A percentile compares a stretch with the other conserved stretches of the same genome.
These are phyloP conservation scores for Hydra vulgaris DNA, from an alignment of 30 jellyfish, hydroid and myxozoan species.

Conservation along the genomic window DNA sequence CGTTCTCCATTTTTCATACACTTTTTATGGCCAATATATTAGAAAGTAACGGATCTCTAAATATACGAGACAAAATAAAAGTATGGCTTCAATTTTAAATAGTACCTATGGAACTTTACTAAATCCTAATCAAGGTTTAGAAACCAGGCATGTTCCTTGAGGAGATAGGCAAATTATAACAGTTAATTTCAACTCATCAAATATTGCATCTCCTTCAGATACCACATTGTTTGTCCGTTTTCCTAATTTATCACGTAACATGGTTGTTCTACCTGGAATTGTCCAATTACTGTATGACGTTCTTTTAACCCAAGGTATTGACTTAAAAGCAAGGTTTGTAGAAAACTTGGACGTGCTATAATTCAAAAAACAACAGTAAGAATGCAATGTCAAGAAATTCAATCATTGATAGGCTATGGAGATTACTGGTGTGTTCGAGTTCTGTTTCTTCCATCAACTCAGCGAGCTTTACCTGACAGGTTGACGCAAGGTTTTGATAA, in stretches of 20 bases:
- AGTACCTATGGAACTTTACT: no score
- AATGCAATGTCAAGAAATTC: background rate
- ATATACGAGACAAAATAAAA: no score
- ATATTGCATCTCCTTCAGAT: background rate
- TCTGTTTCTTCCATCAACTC: background rate
- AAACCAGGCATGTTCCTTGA: background rate
- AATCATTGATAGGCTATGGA: background rate
- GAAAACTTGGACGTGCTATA: background rate
- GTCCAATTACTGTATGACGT: background rate
- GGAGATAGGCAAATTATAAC: background rate
- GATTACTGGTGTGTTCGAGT: background rate
- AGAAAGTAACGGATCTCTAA: no score
- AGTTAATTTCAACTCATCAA: background rate
- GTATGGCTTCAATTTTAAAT: no score
- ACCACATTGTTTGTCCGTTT: background rate
- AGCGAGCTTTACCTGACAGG: background rate
- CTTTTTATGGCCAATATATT: no score
- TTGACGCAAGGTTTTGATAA: background rate
- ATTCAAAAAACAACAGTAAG: background rate
- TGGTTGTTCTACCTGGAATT: background rate
- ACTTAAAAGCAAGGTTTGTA: background rate
- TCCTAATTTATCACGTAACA: background rate
- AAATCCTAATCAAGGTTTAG: no score
- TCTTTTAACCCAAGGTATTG: background rate
- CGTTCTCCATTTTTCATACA: no score